Base-by-base conservation (phyloP, 2,797 vertebrate genomes). In the Enteromius afrohamiltoni region DNA sequence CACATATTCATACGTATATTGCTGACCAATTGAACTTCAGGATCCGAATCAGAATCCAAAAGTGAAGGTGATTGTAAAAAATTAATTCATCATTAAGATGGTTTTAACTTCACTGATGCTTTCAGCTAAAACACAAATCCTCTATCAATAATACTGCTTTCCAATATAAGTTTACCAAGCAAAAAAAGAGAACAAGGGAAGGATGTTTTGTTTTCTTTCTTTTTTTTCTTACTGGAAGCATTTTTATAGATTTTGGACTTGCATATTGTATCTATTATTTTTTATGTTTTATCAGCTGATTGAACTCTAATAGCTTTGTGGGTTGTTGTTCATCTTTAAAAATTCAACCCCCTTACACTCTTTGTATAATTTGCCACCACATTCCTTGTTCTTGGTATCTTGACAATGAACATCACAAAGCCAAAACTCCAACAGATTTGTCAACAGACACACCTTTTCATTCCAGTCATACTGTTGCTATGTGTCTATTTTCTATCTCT, bases 401-500 rank as follows among this genome's bases (percentile, higher is more conserved):
- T 42, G 49, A 55, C 37, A 55, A 19, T 26, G 10, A 69, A 26
- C 31, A 55, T 5, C n/a, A 58, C n/a, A 55, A 70, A 64, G 14
- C 16, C 58, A n/a, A 55, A 76, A 67, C 60, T 64, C 49, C n/a
- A 70, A 60, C 49, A 76, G n/a, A 74, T 67, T 77, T 51, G 58
- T 40, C n/a, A 26, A 62, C 26, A 75, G 29, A 77, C 45, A 83
- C 51, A 86, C 65, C 74, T 78, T 79, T 76, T 68, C 55, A 80
- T 58, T 73, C 34, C 34, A 77, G 31, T 84, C 60, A 87, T 87
- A 69, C n/a, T 84, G 79, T 86, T 79, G 74, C 85, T 88, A 87
- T 87, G 86, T 89, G 85, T 86, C 86, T 89, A 88, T 79, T 65
- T 70, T 51, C 80, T 85, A 77, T 90, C 40, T 83, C 55, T 82